A percentile compares a stretch with the other conserved stretches of the same genome.
Conservation (phyloP, 2,888 invertebrate species). For the Mesorhabditis sp. region DNA sequence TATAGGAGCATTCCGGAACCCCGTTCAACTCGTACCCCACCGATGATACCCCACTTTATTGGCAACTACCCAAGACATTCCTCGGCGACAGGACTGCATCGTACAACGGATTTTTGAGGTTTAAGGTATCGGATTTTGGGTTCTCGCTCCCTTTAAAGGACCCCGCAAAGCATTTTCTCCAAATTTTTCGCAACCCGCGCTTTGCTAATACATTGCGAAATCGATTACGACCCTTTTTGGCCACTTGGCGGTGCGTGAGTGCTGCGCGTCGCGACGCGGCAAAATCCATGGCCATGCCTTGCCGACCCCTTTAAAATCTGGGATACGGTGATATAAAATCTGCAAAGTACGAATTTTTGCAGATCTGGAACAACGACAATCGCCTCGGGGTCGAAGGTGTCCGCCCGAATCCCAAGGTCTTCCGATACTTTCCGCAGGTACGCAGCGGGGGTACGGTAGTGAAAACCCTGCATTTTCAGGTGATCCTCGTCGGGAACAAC, state of each 20-base stretch:
- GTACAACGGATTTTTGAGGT: conserved; percentile 83
- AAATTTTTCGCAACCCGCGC: too few species aligned
- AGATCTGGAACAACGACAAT: conserved; percentile 63
- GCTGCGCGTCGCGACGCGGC: too few species aligned
- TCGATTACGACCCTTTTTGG: too few species aligned
- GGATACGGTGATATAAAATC: too few species aligned
- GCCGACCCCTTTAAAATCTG: too few species aligned
- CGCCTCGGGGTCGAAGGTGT: conserved; percentile 36
- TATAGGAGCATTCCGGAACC: conserved; percentile 30
- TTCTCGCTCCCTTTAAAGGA: background rate
- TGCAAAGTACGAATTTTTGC: background rate
- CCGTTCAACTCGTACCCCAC: conserved; percentile 52
- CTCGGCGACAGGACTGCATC: conserved; percentile 73
- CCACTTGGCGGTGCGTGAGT: too few species aligned
- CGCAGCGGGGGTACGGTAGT: background rate
- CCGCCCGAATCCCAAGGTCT: conserved; percentile 44
- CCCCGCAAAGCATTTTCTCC: background rate
- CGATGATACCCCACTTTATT: conserved; percentile 72
- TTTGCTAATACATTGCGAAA: too few species aligned
- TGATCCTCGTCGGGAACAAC: conserved; percentile 76
- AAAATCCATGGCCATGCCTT: too few species aligned
- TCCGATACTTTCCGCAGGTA: conserved; percentile 48
- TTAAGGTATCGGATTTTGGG: conserved; percentile 61
- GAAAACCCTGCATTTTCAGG: conserved; percentile 70
- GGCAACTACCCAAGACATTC: conserved; percentile 76